Percentiles rank a stretch among this genome's conserved stretches.
Conservation (phyloP, 2,888 invertebrate species). For the Nebria brevicollis region DNA sequence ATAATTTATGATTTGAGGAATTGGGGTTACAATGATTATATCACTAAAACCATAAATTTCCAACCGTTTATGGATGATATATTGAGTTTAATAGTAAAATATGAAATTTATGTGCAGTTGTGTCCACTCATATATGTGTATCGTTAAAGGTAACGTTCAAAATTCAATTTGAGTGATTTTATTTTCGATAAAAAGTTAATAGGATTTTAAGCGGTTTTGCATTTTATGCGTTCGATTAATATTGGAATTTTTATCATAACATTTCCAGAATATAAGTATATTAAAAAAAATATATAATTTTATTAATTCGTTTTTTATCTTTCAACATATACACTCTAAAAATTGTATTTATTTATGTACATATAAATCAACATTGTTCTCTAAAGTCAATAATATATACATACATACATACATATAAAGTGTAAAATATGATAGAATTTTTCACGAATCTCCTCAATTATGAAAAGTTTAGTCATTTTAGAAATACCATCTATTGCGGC, state of each 20-base stretch:
- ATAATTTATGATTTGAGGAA: not conserved
- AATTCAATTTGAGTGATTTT: not conserved
- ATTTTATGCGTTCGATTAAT: not conserved
- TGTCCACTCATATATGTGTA: not conserved
- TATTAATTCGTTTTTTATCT: too few relatives aligned
- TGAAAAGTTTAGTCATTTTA: too few relatives aligned
- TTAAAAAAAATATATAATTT: too few relatives aligned
- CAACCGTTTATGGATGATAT: constrained; percentile 10
- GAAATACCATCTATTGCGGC: too few relatives aligned
- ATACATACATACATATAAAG: too few relatives aligned
- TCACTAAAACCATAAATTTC: not conserved
- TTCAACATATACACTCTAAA: too few relatives aligned
- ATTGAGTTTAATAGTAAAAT: constrained; percentile 11
- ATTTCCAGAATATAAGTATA: too few relatives aligned
- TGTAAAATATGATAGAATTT: too few relatives aligned
- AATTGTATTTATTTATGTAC: too few relatives aligned
- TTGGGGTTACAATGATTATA: not conserved
- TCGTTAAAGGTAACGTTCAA: not conserved
- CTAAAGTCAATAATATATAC: too few relatives aligned
- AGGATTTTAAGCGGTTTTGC: not conserved
- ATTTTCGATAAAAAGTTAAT: not conserved
- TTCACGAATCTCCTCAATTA: too few relatives aligned
- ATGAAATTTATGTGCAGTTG: constrained; percentile 9
- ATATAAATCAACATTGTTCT: too few relatives aligned
- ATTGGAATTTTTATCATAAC: not conserved